These are phyloP conservation scores for Papio anubis DNA, from an alignment of 2,113 vertebrate species.

Conservation along the genomic window DNA sequence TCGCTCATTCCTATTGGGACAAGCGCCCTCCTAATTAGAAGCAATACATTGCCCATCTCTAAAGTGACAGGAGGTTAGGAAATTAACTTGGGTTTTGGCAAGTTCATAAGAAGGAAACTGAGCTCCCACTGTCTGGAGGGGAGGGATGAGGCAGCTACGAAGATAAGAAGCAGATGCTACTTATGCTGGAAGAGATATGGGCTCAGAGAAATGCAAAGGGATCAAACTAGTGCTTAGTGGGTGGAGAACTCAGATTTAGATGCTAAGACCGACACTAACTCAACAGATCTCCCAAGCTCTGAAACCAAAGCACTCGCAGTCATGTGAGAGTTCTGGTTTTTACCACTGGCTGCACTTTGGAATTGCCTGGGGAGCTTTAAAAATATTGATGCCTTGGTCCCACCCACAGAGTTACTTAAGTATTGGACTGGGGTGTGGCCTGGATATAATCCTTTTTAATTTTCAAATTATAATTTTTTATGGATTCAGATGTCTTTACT, in stretches of 20 bases:
- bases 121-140: not conserved
- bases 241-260: not conserved
- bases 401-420: not conserved
- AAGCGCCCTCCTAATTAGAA: not conserved
- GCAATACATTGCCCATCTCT: not conserved
- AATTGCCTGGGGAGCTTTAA: not conserved
- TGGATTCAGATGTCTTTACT: not conserved
- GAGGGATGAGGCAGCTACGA: not conserved
- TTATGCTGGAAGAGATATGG: not conserved
- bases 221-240: not conserved
- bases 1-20: not conserved
- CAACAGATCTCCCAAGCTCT: not conserved
- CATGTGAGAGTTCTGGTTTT: not conserved
- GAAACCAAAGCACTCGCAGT: not conserved
- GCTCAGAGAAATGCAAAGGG: not conserved
- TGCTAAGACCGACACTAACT: not conserved
- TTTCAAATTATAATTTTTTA: not conserved
- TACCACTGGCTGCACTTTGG: not conserved
- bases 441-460: not conserved
- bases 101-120: not conserved
- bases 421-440: not conserved
- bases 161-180: not conserved
- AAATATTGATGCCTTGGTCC: not conserved
- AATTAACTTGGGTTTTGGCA: conserved; percentile 22
- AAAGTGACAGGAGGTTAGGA: not conserved